Evolutionary conservation across 1,140 invertebrate genomes (phyloP).

Genomic region (Phocides pigmalion): DNA sequence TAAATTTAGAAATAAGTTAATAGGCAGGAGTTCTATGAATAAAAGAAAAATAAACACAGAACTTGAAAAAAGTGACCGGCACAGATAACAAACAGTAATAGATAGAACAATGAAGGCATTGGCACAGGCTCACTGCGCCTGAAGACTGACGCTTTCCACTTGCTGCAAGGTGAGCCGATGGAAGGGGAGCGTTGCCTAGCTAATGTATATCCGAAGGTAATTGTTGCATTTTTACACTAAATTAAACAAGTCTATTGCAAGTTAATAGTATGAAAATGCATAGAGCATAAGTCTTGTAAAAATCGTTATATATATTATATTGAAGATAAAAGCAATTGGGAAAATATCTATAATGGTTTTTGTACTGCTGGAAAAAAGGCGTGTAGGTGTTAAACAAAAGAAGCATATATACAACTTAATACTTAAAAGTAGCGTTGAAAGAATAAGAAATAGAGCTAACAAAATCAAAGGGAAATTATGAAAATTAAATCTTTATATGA

Average conservation of each 20-base stretch:
- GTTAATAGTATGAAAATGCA: background rate
- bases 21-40: slow-evolving; percentile 9
- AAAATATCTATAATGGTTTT: background rate
- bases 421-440: slow-evolving; percentile 18
- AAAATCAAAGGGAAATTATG: slow-evolving; percentile 23
- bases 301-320: too few species aligned
- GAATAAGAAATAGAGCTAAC: slow-evolving; percentile 20
- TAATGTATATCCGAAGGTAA: slow-evolving; percentile 23
- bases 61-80: slow-evolving; percentile 23
- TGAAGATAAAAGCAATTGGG: background rate
- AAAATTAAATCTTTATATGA: slow-evolving; percentile 34
- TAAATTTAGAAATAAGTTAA: background rate
- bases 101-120: slow-evolving; percentile 31
- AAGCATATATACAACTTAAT: slow-evolving; percentile 3
- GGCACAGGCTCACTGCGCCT: slow-evolving; percentile 46
- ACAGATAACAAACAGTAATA: slow-evolving; percentile 33
- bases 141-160: slow-evolving; percentile 57
- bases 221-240: slow-evolving; percentile 30
- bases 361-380: background rate
- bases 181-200: slow-evolving; percentile 43
- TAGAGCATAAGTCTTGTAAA: too few species aligned
- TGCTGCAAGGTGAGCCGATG: slow-evolving; percentile 43
- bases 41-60: slow-evolving; percentile 19
- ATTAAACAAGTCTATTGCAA: slow-evolving; percentile 16
- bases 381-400: background rate